These are phyloP conservation scores for Vanacampus margaritifer DNA, from an alignment of 2,113 vertebrate genomes.

Conservation along the genomic window DNA sequence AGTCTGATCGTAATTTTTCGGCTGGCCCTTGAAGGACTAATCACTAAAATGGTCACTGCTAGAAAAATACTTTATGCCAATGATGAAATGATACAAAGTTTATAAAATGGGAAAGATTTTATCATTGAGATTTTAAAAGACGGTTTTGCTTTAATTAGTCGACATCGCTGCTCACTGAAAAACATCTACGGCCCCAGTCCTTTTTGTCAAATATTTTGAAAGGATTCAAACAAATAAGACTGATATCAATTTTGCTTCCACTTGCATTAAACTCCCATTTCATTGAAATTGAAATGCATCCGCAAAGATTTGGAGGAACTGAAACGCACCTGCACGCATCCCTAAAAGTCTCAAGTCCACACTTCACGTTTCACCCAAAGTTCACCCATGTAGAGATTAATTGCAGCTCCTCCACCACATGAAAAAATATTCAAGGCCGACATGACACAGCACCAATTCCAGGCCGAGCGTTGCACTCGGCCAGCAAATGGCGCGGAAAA, in stretches of 20 bases:
- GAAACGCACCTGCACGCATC: not conserved
- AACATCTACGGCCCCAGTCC: too few relatives aligned
- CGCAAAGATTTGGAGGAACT: not conserved
- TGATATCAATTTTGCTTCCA: not conserved
- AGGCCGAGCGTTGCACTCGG: slow-evolving; percentile 34
- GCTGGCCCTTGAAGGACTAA: too few relatives aligned
- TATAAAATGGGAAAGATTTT: too few relatives aligned
- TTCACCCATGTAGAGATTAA: slow-evolving; percentile 34
- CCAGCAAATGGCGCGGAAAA: slow-evolving; percentile 64
- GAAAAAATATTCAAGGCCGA: slow-evolving; percentile 63
- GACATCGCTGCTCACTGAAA: too few relatives aligned
- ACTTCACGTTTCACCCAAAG: not conserved
- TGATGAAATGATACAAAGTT: too few relatives aligned
- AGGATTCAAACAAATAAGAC: not conserved
- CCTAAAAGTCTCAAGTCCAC: not conserved
- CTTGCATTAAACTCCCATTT: not conserved
- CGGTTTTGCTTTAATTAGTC: too few relatives aligned
- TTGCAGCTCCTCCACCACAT: slow-evolving; percentile 39
- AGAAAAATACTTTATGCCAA: too few relatives aligned
- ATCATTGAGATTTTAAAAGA: too few relatives aligned
- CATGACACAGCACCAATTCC: slow-evolving; percentile 59
- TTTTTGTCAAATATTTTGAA: too few relatives aligned
- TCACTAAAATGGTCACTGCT: too few relatives aligned
- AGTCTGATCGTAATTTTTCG: too few relatives aligned
- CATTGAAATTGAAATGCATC: not conserved